Percentiles rank a stretch among this genome's conserved stretches.
Conservation (phyloP, 2,888 invertebrate species). For the Cancer borealis region DNA sequence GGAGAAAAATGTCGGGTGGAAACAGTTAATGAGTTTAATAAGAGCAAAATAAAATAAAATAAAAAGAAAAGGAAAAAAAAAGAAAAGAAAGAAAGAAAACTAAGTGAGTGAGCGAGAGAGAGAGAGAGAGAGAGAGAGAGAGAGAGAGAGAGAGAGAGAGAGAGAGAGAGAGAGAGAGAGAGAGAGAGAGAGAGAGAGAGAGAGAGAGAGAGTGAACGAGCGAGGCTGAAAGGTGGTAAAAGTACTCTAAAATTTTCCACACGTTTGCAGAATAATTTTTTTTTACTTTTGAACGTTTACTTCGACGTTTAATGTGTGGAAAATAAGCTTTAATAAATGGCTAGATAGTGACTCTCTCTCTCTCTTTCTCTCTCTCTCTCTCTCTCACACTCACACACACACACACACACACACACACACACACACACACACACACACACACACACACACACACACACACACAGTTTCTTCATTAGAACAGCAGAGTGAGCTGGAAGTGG, state of each 20-base stretch:
- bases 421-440: conserved; percentile 22
- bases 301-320: not conserved
- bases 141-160: not conserved
- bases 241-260: not conserved
- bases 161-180: not conserved
- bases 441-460: conserved; percentile 32
- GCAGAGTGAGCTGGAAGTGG: conserved; percentile 7
- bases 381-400: not conserved
- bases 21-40: conserved; percentile 27
- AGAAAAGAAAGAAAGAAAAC: too few relatives aligned
- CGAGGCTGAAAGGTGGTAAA: not conserved
- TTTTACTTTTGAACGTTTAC: not conserved
- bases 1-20: not conserved
- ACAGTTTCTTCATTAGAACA: conserved; percentile 10
- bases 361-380: conserved; percentile 26
- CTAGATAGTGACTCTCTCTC: not conserved
- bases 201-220: not conserved
- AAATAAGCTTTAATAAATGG: not conserved
- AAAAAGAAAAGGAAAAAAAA: too few relatives aligned
- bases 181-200: too few relatives aligned
- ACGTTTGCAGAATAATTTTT: not conserved
- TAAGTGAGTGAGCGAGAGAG: too few relatives aligned
- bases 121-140: not conserved
- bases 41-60: not conserved
- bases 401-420: too few relatives aligned